Percentiles rank a stretch among this genome's conserved stretches.
These are phyloP conservation scores for Mylabris sibirica DNA, from an alignment of 2,888 invertebrate genomes.

Conservation along the genomic window DNA sequence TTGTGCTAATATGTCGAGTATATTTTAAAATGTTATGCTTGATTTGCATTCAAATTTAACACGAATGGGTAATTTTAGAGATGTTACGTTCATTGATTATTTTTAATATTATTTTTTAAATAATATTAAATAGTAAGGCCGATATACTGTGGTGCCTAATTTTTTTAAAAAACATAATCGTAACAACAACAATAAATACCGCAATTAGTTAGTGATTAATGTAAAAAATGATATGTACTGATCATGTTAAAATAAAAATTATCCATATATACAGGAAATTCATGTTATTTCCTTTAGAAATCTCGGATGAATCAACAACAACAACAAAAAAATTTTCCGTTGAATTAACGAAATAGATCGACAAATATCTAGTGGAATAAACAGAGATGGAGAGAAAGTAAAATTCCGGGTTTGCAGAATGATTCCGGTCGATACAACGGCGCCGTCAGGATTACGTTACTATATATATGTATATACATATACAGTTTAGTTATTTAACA, in stretches of 20 bases:
- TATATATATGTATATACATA: conserved; percentile 26
- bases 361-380: neutral
- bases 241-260: conserved; percentile 35
- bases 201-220: conserved; percentile 28
- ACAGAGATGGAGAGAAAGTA: conserved; percentile 2
- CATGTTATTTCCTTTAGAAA: neutral
- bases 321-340: neutral
- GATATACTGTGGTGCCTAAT: conserved; percentile 48
- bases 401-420: conserved; percentile 33
- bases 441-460: conserved; percentile 31
- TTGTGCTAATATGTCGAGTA: no score
- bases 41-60: no score
- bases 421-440: conserved; percentile 36
- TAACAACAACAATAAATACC: conserved; percentile 27
- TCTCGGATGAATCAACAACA: no score
- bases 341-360: neutral
- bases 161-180: conserved; percentile 43
- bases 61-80: no score
- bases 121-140: conserved; percentile 43
- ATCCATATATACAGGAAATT: conserved; percentile 9
- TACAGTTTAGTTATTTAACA: neutral
- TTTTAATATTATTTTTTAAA: conserved; percentile 17
- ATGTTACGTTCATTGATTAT: no score
- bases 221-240: conserved; percentile 38
- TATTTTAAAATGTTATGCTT: no score